Evolutionary conservation across 2,888 invertebrate species (phyloP).

Genomic region (Athrips mouffetella): DNA sequence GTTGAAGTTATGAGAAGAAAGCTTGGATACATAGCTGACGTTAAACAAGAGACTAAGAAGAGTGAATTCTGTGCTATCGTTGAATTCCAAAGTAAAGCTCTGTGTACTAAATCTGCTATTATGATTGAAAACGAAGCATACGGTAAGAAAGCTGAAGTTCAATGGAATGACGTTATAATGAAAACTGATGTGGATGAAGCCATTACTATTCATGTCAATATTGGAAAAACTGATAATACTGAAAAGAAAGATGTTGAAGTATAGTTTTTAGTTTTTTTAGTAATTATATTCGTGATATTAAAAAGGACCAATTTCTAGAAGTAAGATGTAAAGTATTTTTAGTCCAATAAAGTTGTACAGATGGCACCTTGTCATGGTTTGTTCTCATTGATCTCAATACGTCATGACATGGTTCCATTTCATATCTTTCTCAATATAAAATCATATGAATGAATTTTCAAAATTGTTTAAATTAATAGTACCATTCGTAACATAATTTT

Average conservation of each 20-base stretch:
- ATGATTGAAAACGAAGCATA: slow-evolving; percentile 68
- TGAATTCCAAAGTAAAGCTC: slow-evolving; percentile 69
- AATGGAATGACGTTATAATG: slow-evolving; percentile 68
- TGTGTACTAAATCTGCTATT: slow-evolving; percentile 66
- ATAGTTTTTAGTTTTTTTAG: background rate
- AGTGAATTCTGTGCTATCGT: slow-evolving; percentile 68
- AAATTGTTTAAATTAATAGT: too few species aligned
- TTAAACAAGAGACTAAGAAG: slow-evolving; percentile 58
- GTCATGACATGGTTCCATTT: too few species aligned
- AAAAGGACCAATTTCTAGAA: background rate
- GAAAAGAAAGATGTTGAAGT: slow-evolving; percentile 43
- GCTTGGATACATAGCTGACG: slow-evolving; percentile 62
- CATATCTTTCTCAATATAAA: too few species aligned
- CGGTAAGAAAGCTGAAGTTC: slow-evolving; percentile 69
- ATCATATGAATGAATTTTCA: too few species aligned
- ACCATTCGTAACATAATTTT: too few species aligned
- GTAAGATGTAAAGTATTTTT: background rate
- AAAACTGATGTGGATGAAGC: slow-evolving; percentile 70
- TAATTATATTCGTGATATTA: background rate
- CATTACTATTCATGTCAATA: slow-evolving; percentile 70
- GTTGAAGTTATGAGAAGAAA: slow-evolving; percentile 71
- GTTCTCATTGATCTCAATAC: too few species aligned
- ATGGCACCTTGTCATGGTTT: background rate
- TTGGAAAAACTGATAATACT: slow-evolving; percentile 56
- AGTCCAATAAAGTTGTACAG: background rate